These are phyloP conservation scores for Bubo scandiacus DNA, from an alignment of 2,113 vertebrate species.

Conservation along the genomic window DNA sequence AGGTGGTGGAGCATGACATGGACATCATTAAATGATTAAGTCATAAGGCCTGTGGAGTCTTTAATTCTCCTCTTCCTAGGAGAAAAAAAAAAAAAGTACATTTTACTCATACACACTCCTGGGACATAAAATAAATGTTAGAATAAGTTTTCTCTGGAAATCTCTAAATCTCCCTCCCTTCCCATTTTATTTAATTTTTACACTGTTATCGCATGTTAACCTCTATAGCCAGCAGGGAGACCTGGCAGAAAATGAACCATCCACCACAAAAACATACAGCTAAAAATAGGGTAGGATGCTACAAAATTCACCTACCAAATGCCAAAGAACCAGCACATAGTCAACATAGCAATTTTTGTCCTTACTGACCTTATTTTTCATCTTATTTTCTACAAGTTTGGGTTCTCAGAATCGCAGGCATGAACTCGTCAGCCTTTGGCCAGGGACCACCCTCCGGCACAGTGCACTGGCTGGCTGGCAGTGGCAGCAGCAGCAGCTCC, in stretches of 20 bases:
- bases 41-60: not conserved
- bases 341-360: not conserved
- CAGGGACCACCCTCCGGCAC: not conserved
- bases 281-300: not conserved
- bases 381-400: not conserved
- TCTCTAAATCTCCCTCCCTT: not conserved
- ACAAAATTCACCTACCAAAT: not conserved
- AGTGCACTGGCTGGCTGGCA: rapidly evolving
- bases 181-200: not conserved
- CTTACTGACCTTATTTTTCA: not conserved
- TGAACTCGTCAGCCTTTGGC: not conserved
- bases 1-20: not conserved
- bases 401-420: not conserved
- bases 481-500: rapidly evolving
- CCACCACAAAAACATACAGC: not conserved
- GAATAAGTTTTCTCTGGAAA: not conserved
- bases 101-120: not conserved
- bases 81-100: not conserved
- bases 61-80: not conserved
- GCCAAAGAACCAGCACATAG: not conserved
- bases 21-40: not conserved
- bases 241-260: not conserved
- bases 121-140: not conserved
- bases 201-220: not conserved
- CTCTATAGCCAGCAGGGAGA: not conserved